These are phyloP conservation scores for Stenodema calcarata DNA, from an alignment of 2,888 invertebrate genomes.

Conservation along the genomic window DNA sequence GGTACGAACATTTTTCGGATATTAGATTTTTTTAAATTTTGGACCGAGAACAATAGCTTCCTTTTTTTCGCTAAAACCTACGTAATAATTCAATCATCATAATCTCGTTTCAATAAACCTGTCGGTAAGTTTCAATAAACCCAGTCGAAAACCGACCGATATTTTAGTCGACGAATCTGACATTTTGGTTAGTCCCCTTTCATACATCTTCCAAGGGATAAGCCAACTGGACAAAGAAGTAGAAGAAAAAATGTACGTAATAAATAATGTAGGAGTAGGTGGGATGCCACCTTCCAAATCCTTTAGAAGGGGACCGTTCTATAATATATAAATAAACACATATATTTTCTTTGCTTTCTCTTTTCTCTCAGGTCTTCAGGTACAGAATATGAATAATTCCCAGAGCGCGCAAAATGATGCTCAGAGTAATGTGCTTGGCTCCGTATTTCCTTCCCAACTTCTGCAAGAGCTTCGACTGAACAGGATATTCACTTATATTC, in stretches of 20 bases:
- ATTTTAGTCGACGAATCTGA: too few species aligned
- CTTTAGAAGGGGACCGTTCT: neutral
- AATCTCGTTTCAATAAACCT: too few species aligned
- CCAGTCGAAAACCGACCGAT: too few species aligned
- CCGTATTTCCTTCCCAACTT: neutral
- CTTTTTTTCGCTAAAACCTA: too few species aligned
- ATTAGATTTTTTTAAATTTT: too few species aligned
- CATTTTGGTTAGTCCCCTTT: too few species aligned
- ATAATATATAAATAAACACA: neutral
- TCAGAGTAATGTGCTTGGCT: neutral
- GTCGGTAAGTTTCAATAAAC: too few species aligned
- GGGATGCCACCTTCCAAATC: neutral
- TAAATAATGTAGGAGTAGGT: neutral
- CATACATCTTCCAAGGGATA: neutral
- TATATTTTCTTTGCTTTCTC: neutral
- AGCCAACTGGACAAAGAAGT: neutral
- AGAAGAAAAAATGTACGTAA: neutral
- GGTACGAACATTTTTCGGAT: too few species aligned
- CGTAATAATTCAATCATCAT: too few species aligned
- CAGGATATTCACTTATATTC: neutral
- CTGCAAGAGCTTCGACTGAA: neutral
- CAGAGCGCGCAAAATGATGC: neutral
- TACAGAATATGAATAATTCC: constrained; percentile 29
- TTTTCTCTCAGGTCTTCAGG: neutral
- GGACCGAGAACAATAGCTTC: too few species aligned